A percentile compares a stretch with the other conserved stretches of the same genome.
These are phyloP conservation scores for Dyspetes luteomarginatus DNA, from an alignment of 2,888 invertebrate species.

Conservation along the genomic window DNA sequence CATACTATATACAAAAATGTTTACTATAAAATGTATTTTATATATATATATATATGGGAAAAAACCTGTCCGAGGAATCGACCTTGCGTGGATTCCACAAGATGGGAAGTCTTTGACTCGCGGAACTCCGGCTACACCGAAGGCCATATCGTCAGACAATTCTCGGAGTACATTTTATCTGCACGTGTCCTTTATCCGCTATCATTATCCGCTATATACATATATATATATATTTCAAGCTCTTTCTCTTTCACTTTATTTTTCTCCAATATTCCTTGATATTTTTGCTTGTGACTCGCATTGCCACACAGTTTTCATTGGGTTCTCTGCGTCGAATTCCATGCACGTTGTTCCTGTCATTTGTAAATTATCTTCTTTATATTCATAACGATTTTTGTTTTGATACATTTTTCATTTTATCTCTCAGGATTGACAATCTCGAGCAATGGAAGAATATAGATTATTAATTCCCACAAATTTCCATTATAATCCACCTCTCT, in stretches of 20 bases:
- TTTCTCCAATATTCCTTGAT: neutral
- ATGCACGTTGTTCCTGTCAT: neutral
- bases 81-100: slow-evolving; percentile 63
- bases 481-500: too few species aligned
- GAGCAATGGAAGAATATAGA: too few species aligned
- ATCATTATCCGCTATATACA: too few species aligned
- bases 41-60: slow-evolving; percentile 17
- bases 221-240: neutral
- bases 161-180: slow-evolving; percentile 35
- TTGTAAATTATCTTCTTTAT: neutral
- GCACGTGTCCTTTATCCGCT: slow-evolving; percentile 49
- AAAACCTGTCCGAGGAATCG: slow-evolving; percentile 60
- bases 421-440: too few species aligned
- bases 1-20: neutral
- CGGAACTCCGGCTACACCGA: slow-evolving; percentile 60
- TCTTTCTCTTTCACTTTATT: slow-evolving; percentile 3
- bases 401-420: neutral
- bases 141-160: slow-evolving; percentile 51
- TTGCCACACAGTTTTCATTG: neutral
- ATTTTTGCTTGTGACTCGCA: neutral
- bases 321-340: neutral
- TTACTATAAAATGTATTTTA: neutral
- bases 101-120: slow-evolving; percentile 66
- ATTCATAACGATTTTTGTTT: neutral
- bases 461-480: too few species aligned